Base-by-base conservation (phyloP, 2,888 invertebrate genomes). In the Molorchus minor region DNA sequence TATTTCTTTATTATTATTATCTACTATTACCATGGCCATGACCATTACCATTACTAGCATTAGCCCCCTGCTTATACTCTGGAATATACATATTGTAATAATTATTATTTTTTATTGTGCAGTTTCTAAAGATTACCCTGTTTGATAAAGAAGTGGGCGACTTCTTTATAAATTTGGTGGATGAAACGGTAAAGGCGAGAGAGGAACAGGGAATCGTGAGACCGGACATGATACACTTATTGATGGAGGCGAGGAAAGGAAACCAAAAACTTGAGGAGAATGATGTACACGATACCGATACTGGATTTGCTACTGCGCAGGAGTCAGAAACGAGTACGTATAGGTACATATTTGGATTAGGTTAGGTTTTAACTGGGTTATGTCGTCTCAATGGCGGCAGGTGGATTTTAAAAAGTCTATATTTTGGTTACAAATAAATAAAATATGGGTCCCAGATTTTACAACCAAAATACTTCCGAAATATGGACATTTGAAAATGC, bases 241-340 rank as follows among this genome's bases (percentile, higher is more conserved):
- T 86, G 1, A 80, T 85, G 79, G 83, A 85, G 67, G 83, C 85
- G 4, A 82, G 81, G 52, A 82, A 82, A 73, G 82, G 82, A 10
- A 25, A 56, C 1, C 33, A 56, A 40, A 15, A 56, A 21, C 51
- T 43, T 2, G 56, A 62, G 15, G 47, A 58, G 59, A 25, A 15
- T 13, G 58, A 58, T 33, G 54, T 38, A 20, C 29, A 45, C 21
- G 65, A 65, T 25, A 55, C 63, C 12, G 71, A 70, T 19, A 68
- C 65, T 29, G 71, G 75, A 46, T 75, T 71, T 56, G 70, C 73
- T 10, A 65, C 69, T n/a, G 70, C 68, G 1, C 61, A 72, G 49
- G 74, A 46, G 12, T 44, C 20, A 1, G 12, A 44, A 12, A 12
- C 36, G 8, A 20, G 47, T 36, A 49, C 20, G 5, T 30, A 16